phyloP scores from a whole-genome alignment of 1,140 invertebrate species.

The Watersipora subatra region DNA sequence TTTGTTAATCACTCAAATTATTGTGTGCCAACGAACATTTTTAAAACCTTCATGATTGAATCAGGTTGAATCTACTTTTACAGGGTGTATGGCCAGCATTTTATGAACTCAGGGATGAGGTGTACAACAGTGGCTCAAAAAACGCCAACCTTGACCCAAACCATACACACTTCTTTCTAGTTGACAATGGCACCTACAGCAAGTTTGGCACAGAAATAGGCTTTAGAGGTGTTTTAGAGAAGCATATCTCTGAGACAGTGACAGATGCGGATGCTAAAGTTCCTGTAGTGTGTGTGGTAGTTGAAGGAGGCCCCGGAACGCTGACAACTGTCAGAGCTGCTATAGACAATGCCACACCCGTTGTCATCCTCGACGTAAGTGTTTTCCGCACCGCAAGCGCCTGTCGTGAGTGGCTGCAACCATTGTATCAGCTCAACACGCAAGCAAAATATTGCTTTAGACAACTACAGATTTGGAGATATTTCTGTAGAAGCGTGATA shows the following conservation, averaged over 20 bases:
- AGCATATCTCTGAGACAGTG: slow-evolving; percentile 21
- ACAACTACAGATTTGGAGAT: too few relatives aligned
- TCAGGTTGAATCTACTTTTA: too few relatives aligned
- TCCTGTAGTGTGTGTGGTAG: slow-evolving; percentile 33
- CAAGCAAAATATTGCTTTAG: too few relatives aligned
- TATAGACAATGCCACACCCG: slow-evolving; percentile 29
- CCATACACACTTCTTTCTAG: slow-evolving; percentile 43
- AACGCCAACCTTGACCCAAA: slow-evolving; percentile 38
- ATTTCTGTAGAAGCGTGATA: too few relatives aligned
- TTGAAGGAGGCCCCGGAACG: slow-evolving; percentile 38
- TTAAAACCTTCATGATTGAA: too few relatives aligned
- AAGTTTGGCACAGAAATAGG: slow-evolving; percentile 32
- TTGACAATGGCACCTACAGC: slow-evolving; percentile 38
- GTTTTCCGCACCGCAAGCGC: too few relatives aligned
- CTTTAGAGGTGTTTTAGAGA: slow-evolving; percentile 32
- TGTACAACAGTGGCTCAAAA: slow-evolving; percentile 11
- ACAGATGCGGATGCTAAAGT: slow-evolving; percentile 21
- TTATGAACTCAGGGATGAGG: slow-evolving; percentile 19
- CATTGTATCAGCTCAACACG: too few relatives aligned
- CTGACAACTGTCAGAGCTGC: slow-evolving; percentile 32
- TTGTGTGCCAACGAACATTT: too few relatives aligned
- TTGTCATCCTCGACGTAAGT: slow-evolving; percentile 33
- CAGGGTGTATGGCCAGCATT: slow-evolving; percentile 24
- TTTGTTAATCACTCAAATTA: too few relatives aligned
- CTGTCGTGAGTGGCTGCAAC: too few relatives aligned